Base-by-base conservation (phyloP, 2,113 vertebrate species). In the Anhinga rufa region DNA sequence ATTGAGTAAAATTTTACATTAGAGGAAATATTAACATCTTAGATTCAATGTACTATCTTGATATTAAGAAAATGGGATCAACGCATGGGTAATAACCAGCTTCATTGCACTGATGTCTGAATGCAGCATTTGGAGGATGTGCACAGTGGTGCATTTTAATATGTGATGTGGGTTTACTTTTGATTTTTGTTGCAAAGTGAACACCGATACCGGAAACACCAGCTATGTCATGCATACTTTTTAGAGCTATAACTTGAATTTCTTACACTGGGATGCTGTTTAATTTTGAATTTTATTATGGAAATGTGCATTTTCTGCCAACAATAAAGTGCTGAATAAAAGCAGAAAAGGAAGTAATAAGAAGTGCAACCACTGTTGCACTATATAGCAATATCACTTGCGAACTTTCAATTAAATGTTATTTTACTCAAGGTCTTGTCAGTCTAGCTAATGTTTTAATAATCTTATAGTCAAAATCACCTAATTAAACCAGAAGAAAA, bases 121-220 rank as follows among this genome's bases (percentile, higher is more conserved):
- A 84, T 31, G 8, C 5, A 74, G 14, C 2, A 1, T 46, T 77
- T 74, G 49, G 49, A 82, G 22, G 9, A 81, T 51, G 8, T 46
- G 3, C 6, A 25, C 9, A 31, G 22, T 1, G 1, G 3, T 82
- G 34, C 5, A 54, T 57, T 76, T 86, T 75, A 78, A 36, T 7
- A 21, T 20, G 5, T 55, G 12, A 34, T 75, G 2, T 38, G 21
- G 3, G 3, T 26, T 76, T 76, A 2, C 2, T 32, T 46, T 1
- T 17, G 16, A 32, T 20, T 69, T 52, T 76, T 54, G 3, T 61
- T 18, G 8, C 29, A n/a, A 75, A 12, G 6, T 17, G 15, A 79
- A 2, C 31, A 86, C 10, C 17, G 52, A 25, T 19, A 79, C 12
- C 77, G 18, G 42, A 82, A 77, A 75, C 70, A 1, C 2, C 17